Percentiles rank a stretch among this genome's conserved stretches.
phyloP scores from a whole-genome alignment of 2,888 invertebrate genomes.

The Tetragnatha montana region DNA sequence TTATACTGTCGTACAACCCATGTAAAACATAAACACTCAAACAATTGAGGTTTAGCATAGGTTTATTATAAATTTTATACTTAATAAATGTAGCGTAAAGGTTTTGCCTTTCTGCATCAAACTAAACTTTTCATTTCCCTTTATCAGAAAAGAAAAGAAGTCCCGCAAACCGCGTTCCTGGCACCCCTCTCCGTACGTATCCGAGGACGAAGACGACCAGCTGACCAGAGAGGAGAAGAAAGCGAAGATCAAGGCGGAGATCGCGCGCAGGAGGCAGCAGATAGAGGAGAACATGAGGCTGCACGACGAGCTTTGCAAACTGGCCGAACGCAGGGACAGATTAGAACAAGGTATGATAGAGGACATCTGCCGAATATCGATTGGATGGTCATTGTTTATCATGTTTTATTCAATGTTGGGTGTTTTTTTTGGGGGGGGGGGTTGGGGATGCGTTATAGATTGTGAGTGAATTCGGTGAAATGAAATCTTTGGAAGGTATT shows the following conservation, averaged over 20 bases:
- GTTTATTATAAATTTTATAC: no score
- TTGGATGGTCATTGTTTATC: no score
- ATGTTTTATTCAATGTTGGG: no score
- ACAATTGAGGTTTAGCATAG: no score
- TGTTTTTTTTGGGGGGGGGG: no score
- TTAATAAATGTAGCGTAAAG: no score
- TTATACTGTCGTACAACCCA: no score
- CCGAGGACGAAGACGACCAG: constrained; percentile 79
- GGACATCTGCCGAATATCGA: no score
- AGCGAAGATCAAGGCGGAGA: constrained; percentile 80
- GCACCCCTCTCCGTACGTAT: constrained; percentile 79
- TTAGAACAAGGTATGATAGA: background rate
- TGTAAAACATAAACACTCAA: no score
- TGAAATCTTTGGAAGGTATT: no score
- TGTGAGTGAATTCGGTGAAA: no score
- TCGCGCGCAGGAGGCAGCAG: constrained; percentile 80
- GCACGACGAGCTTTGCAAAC: constrained; percentile 78
- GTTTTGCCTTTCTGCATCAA: background rate
- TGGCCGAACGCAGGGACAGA: constrained; percentile 71
- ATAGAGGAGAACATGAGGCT: constrained; percentile 80
- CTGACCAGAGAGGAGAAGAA: constrained; percentile 80
- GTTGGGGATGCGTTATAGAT: no score
- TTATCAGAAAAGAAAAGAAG: constrained; percentile 64
- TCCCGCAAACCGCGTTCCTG: constrained; percentile 77
- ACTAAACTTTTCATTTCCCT: background rate